A percentile compares a stretch with the other conserved stretches of the same genome.
Evolutionary conservation across 2,888 invertebrate genomes (phyloP).

Genomic region (Idaea biselata): DNA sequence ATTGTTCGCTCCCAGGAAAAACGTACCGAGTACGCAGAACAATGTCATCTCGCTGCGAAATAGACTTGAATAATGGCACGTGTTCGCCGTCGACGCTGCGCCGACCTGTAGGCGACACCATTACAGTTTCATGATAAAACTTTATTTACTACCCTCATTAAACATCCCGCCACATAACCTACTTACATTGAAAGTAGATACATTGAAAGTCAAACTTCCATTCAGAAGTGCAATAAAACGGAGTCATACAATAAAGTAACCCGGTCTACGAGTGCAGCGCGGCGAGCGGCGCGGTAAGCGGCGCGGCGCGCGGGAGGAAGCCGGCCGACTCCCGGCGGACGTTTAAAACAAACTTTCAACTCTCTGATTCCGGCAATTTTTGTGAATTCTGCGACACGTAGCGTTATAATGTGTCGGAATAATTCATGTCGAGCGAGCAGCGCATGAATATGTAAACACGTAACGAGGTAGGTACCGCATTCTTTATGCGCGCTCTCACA

Average conservation of each 20-base stretch:
- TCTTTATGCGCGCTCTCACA: not conserved
- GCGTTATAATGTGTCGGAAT: conserved; percentile 46
- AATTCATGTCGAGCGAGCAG: conserved; percentile 42
- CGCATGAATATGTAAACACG: conserved; percentile 19
- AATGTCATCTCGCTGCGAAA: not conserved
- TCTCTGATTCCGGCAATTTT: conserved; percentile 14
- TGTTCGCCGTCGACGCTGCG: not conserved
- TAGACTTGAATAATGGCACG: not conserved
- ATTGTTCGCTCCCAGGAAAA: not conserved
- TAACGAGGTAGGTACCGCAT: not conserved
- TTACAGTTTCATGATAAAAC: not conserved
- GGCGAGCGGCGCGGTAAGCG: no score
- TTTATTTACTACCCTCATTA: not conserved
- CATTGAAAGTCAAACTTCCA: not conserved
- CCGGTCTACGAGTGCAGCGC: not conserved
- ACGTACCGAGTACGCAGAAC: not conserved
- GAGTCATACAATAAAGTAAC: not conserved
- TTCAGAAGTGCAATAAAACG: not conserved
- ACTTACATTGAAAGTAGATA: not conserved
- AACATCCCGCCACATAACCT: not conserved
- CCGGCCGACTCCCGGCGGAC: not conserved
- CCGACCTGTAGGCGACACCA: not conserved
- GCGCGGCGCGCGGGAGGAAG: no score
- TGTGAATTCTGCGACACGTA: conserved; percentile 33
- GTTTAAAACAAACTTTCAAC: not conserved